Percentiles rank a stretch among this genome's conserved stretches.
These are phyloP conservation scores for Rhinolophus ferrumequinum DNA, from an alignment of 2,113 vertebrate species.

Conservation along the genomic window DNA sequence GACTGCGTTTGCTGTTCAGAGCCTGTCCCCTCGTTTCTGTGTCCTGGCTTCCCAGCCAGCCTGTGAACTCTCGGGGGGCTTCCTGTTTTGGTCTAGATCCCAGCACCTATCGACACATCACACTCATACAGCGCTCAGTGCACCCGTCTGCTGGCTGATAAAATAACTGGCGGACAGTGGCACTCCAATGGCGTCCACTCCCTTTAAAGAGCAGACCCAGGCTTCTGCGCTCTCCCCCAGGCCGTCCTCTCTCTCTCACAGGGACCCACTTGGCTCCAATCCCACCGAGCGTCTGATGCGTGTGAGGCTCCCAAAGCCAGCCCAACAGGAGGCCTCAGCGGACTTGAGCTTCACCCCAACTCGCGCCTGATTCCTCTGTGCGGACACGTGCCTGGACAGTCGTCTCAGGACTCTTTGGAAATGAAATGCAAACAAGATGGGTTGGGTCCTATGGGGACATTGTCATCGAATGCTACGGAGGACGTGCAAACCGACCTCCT, in stretches of 20 bases:
- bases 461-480: accelerated
- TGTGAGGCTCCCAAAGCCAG: neutral
- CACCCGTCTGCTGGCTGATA: neutral
- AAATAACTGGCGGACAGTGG: neutral
- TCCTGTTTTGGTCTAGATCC: neutral
- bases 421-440: neutral
- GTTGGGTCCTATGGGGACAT: neutral
- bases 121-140: accelerated
- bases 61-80: neutral
- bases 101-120: neutral
- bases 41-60: neutral
- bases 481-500: neutral
- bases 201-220: neutral
- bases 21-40: neutral
- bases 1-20: neutral
- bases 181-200: accelerated
- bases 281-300: accelerated
- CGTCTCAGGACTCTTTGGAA: neutral
- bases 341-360: neutral
- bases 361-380: neutral
- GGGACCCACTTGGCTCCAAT: accelerated
- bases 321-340: neutral
- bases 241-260: neutral
- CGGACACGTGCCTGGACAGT: accelerated
- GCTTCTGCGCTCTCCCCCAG: neutral